These are phyloP conservation scores for Troides oblongomaculatus DNA, from an alignment of 2,888 invertebrate genomes.

Conservation along the genomic window DNA sequence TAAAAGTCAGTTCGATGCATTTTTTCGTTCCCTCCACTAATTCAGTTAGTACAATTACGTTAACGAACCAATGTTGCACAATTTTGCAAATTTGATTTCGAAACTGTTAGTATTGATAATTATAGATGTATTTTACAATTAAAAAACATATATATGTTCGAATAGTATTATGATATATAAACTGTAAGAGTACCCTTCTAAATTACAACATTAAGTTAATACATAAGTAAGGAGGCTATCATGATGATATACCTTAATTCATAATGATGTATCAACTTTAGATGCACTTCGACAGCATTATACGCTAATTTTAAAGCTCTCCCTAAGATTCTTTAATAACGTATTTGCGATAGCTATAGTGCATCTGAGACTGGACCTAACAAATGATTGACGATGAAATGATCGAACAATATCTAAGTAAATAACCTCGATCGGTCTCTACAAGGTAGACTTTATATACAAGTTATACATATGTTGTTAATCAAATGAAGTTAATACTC, in stretches of 20 bases:
- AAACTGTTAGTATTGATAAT: conserved; percentile 46
- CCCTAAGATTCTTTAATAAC: not conserved
- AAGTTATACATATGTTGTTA: too few species aligned
- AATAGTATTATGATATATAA: not conserved
- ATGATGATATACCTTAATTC: not conserved
- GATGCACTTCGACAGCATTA: not conserved
- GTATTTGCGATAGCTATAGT: not conserved
- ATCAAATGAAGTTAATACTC: too few species aligned
- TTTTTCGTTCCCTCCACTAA: conserved; percentile 43
- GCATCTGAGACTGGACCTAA: too few species aligned
- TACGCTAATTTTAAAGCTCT: not conserved
- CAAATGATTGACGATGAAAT: too few species aligned
- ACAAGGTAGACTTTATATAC: too few species aligned
- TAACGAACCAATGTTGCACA: conserved; percentile 67
- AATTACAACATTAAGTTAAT: not conserved
- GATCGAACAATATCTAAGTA: too few species aligned
- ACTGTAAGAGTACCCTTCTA: not conserved
- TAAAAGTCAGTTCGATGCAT: conserved; percentile 40
- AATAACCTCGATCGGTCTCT: too few species aligned
- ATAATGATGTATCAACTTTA: not conserved
- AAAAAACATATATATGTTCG: not conserved
- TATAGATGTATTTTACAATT: conserved; percentile 42
- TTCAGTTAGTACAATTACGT: conserved; percentile 54
- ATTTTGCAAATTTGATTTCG: conserved; percentile 77
- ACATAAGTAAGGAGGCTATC: not conserved